Conservation (phyloP, 2,888 invertebrate species). For the Lingula anatina region DNA sequence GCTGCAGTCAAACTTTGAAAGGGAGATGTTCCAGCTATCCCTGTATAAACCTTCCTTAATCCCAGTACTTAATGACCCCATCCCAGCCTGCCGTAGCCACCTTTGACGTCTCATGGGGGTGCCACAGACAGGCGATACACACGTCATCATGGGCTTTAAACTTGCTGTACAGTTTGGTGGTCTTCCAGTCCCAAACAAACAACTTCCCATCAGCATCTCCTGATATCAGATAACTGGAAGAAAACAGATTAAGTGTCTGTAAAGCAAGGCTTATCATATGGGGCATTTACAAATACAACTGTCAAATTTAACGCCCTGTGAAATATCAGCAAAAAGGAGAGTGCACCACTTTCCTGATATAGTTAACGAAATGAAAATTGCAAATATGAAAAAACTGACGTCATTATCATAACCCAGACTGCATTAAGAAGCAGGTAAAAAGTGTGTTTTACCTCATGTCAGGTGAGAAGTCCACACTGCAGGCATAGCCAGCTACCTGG, state of each 20-base stretch:
- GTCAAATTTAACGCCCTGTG: not conserved
- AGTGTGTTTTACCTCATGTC: conserved; percentile 79
- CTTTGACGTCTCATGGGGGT: conserved; percentile 97
- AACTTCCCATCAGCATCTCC: conserved; percentile 99
- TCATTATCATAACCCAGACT: no score
- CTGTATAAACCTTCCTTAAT: no score
- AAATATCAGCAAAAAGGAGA: not conserved
- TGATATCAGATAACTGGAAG: conserved; percentile 84
- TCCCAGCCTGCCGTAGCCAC: conserved; percentile 99
- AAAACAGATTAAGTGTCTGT: conserved; percentile 21
- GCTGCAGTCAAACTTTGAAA: no score
- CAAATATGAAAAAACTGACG: no score
- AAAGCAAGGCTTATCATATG: no score
- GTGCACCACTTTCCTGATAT: not conserved
- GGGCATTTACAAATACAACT: no score
- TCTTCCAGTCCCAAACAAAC: conserved; percentile 99
- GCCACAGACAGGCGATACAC: conserved; percentile 92
- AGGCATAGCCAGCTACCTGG: conserved; percentile 89
- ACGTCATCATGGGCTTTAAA: conserved; percentile 99
- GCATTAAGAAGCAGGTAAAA: no score
- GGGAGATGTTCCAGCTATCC: no score
- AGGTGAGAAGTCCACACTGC: conserved; percentile 93
- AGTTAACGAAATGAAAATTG: not conserved
- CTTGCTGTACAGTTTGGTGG: conserved; percentile 94
- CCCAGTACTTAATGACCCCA: conserved; percentile 97